These are phyloP conservation scores for Rhynchonycteris naso DNA, from an alignment of 2,797 vertebrate genomes.

Conservation along the genomic window DNA sequence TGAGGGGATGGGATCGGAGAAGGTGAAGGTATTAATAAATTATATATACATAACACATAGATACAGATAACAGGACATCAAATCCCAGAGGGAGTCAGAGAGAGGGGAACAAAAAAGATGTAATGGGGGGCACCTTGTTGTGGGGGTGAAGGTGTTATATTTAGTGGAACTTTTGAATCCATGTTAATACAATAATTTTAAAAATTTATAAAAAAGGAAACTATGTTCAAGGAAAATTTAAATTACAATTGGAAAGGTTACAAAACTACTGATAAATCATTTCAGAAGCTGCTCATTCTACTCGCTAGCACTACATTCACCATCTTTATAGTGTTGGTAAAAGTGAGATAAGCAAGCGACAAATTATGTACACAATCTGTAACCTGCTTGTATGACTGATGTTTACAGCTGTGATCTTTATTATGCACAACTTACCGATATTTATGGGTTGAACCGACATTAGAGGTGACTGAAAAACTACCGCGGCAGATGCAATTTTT, in stretches of 20 bases:
- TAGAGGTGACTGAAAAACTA: slow-evolving; percentile 80
- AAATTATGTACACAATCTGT: not conserved
- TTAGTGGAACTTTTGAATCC: too few species aligned
- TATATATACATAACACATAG: too few species aligned
- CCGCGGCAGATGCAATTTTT: slow-evolving; percentile 68
- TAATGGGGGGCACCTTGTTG: too few species aligned
- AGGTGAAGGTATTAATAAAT: too few species aligned
- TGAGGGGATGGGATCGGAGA: too few species aligned
- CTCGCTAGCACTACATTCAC: not conserved
- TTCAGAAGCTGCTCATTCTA: not conserved
- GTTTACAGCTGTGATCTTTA: not conserved
- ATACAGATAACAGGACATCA: too few species aligned
- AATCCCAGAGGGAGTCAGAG: too few species aligned
- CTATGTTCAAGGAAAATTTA: not conserved
- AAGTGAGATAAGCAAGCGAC: not conserved
- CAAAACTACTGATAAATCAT: not conserved
- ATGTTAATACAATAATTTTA: too few species aligned
- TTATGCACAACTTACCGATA: slow-evolving; percentile 86
- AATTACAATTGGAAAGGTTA: not conserved
- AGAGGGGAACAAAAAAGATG: too few species aligned
- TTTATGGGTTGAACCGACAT: slow-evolving; percentile 83
- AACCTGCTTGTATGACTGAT: not conserved
- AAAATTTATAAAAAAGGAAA: not conserved
- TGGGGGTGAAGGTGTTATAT: too few species aligned
- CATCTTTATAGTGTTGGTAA: not conserved